These are phyloP conservation scores for Ridgeia piscesae DNA, from an alignment of 1,140 invertebrate genomes.

Conservation along the genomic window DNA sequence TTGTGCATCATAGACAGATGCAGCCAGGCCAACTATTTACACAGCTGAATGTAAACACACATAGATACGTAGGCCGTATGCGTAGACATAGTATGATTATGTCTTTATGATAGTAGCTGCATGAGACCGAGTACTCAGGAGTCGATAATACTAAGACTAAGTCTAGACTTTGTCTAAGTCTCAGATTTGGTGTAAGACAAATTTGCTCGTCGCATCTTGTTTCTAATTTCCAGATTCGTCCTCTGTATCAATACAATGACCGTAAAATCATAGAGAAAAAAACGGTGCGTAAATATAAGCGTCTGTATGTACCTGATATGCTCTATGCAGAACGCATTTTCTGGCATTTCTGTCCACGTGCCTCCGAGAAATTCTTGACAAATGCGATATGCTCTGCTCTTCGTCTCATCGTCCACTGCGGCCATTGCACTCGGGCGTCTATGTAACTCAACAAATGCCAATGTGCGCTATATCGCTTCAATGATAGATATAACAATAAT, in stretches of 20 bases:
- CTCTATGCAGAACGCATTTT: slow-evolving; percentile 33
- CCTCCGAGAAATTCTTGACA: slow-evolving; percentile 40
- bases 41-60: too few relatives aligned
- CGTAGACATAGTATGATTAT: too few relatives aligned
- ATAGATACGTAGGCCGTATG: too few relatives aligned
- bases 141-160: too few relatives aligned
- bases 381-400: slow-evolving; percentile 6
- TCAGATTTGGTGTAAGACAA: too few relatives aligned
- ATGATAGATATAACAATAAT: not conserved
- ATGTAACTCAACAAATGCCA: not conserved
- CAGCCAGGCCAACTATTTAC: too few relatives aligned
- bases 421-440: not conserved
- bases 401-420: not conserved
- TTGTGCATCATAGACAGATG: too few relatives aligned
- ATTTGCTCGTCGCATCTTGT: too few relatives aligned
- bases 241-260: not conserved
- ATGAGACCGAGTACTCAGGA: too few relatives aligned
- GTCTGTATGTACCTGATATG: slow-evolving; percentile 33
- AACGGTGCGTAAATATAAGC: slow-evolving; percentile 12
- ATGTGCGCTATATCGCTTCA: not conserved
- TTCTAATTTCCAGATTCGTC: too few relatives aligned
- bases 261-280: not conserved
- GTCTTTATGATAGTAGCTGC: too few relatives aligned
- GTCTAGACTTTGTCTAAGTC: too few relatives aligned
- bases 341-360: slow-evolving; percentile 32